Conservation (phyloP, 2,888 invertebrate genomes). For the Minunthozetes semirufus region DNA sequence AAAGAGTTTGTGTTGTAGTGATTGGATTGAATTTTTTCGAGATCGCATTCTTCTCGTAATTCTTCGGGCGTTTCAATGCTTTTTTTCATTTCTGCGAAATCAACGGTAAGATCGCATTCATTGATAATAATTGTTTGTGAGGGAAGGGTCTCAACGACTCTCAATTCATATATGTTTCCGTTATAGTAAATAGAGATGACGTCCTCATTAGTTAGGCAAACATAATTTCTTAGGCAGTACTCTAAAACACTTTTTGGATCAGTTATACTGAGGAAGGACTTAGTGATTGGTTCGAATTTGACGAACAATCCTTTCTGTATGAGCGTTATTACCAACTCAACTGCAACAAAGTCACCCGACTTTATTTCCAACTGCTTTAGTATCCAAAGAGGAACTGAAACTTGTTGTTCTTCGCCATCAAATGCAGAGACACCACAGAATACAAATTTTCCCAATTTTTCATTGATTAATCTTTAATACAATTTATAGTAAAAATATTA, state of each 20-base stretch:
- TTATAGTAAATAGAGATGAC: conserved; percentile 12
- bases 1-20: background rate
- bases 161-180: background rate
- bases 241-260: background rate
- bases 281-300: conserved; percentile 1
- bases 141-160: background rate
- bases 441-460: background rate
- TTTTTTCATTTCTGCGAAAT: background rate
- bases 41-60: conserved; percentile 10
- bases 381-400: conserved; percentile 5
- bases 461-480: background rate
- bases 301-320: background rate
- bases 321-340: background rate
- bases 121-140: background rate
- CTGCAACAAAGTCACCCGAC: background rate
- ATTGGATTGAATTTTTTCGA: background rate
- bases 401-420: background rate
- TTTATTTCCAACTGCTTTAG: background rate
- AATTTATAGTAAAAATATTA: background rate
- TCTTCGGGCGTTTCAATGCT: background rate
- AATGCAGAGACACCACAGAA: background rate
- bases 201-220: background rate
- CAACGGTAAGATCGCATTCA: conserved; percentile 24
- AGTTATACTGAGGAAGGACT: background rate
- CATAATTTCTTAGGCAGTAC: background rate